Conservation (phyloP, 2,113 vertebrate genomes). For the Pongo pygmaeus region DNA sequence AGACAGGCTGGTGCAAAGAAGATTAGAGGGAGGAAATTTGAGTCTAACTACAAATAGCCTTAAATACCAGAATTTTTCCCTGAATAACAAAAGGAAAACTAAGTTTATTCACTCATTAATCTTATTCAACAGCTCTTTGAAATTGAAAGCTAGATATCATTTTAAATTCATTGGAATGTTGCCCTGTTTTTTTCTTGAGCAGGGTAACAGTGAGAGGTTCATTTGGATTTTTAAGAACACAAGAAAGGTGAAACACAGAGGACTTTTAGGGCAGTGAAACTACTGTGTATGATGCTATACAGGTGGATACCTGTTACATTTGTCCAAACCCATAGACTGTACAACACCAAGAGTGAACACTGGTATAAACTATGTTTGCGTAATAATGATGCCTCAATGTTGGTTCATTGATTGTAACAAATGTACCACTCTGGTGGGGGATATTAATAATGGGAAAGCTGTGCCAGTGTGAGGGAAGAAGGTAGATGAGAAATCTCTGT, state of each 20-base stretch:
- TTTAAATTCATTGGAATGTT: neutral
- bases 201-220: neutral
- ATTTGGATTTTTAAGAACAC: neutral
- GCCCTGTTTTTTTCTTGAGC: neutral
- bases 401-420: too few relatives aligned
- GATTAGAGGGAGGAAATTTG: accelerated
- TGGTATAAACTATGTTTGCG: neutral
- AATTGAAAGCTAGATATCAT: neutral
- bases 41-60: neutral
- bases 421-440: neutral
- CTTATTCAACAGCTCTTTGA: neutral
- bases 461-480: too few relatives aligned
- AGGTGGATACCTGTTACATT: accelerated
- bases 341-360: neutral
- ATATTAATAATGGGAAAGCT: neutral
- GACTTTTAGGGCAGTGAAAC: neutral
- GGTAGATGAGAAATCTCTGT: neutral
- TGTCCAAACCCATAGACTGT: neutral
- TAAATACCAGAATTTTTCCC: accelerated
- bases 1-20: neutral
- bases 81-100: neutral
- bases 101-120: neutral
- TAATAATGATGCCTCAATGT: accelerated
- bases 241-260: neutral
- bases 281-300: too few relatives aligned